Evolutionary conservation across 2,113 vertebrate species (phyloP).

Genomic region (Cepphus grylle): DNA sequence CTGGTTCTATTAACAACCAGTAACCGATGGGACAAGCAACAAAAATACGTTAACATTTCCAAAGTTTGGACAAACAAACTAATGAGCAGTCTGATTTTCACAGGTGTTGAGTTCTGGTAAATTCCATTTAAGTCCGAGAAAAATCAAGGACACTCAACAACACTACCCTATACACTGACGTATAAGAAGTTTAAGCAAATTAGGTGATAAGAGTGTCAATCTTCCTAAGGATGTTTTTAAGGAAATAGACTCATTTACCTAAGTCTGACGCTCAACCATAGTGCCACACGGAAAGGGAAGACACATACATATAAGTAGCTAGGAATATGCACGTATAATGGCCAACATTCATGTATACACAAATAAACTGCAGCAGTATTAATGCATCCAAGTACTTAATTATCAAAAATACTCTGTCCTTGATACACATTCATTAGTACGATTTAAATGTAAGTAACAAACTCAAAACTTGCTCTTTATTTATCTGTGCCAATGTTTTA

Average conservation of each 20-base stretch:
- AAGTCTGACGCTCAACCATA: not conserved
- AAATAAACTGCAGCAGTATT: not conserved
- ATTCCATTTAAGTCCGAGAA: not conserved
- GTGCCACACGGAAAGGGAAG: not conserved
- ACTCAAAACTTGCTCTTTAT: not conserved
- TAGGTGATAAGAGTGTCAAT: not conserved
- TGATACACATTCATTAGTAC: no score
- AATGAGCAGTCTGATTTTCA: not conserved
- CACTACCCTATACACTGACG: not conserved
- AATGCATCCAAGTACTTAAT: not conserved
- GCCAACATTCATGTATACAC: not conserved
- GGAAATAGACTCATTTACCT: not conserved
- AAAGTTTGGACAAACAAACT: not conserved
- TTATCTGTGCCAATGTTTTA: not conserved
- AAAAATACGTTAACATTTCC: not conserved
- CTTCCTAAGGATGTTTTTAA: not conserved
- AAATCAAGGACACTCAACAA: not conserved
- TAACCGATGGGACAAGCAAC: not conserved
- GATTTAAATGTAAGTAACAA: not conserved
- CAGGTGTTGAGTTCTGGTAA: not conserved
- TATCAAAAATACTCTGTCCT: not conserved
- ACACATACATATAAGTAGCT: not conserved
- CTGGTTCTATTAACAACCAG: not conserved
- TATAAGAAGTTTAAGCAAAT: not conserved
- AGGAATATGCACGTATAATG: not conserved